Base-by-base conservation (phyloP, 1,140 invertebrate species). In the Rhagoletis pomonella region DNA sequence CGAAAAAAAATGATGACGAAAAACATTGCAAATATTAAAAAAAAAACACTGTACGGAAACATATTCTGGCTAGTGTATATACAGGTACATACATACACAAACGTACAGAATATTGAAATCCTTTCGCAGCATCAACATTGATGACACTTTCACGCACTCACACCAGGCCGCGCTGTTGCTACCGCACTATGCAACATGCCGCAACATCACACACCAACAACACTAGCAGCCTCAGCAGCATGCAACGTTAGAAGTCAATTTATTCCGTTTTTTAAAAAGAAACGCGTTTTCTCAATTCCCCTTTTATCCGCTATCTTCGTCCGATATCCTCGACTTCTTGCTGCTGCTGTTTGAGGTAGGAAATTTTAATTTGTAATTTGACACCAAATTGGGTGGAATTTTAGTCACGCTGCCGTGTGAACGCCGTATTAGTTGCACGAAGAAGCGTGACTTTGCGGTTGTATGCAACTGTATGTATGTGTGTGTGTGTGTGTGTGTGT, bases 301-400 rank as follows among this genome's bases (percentile, higher is more conserved):
- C 7, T 19, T 2, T 14, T 73, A 4, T 1, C 4, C 73, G 29
- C 64, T 42, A 3, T 19, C 47, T 29, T n/a, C 17, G 60, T 14
- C 5, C 9, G 4, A 4, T 10, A 55, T 86, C 50, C 86, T n/a
- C 60, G 17, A 84, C 86, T 88, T 67, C 81, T 89, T 59, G 29
- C 10, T 59, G 47, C 85, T 58, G 85, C 88, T 91, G 89, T 67
- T 89, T 89, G 90, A 89, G 90, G 88, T 14, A 47, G 90, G 90
- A 88, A 89, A 91, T 92, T 92, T 91, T 91, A 92, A 91, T 91
- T 92, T 92, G 91, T 92, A 91, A 91, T 92, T 89, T 90, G 91
- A 91, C 89, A 90, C 90, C 90, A 90, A 90, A 91, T 91, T 90
- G 91, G 91, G 89, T 91, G 91, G 90, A 88, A 89, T 90, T 89